These are phyloP conservation scores for Melipona quadrifasciata DNA, from an alignment of 1,140 invertebrate species.

Conservation along the genomic window DNA sequence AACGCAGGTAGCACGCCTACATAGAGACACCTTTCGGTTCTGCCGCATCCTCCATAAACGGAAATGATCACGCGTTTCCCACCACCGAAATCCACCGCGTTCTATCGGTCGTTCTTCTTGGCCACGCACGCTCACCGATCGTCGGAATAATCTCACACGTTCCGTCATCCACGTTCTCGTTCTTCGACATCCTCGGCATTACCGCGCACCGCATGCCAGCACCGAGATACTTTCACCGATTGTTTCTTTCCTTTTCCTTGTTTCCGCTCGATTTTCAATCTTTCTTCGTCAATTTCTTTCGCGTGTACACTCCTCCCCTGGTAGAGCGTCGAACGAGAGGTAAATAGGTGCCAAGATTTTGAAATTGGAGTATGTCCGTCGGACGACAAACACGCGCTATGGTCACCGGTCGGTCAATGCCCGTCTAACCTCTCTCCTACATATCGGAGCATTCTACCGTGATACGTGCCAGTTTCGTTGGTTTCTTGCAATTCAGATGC, in stretches of 20 bases:
- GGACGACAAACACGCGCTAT: conserved; percentile 39
- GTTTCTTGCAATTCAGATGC: not conserved
- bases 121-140: conserved; percentile 31
- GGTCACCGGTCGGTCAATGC: conserved; percentile 65
- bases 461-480: not conserved
- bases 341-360: conserved; percentile 40
- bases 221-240: not conserved
- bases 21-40: conserved; percentile 73
- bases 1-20: conserved; percentile 78
- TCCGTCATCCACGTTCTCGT: conserved; percentile 25
- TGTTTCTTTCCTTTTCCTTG: not conserved
- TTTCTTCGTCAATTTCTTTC: not conserved
- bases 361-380: conserved; percentile 32
- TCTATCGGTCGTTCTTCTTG: conserved; percentile 23
- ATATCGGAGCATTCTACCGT: conserved; percentile 1
- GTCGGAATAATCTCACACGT: not conserved
- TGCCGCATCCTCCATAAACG: conserved; percentile 79
- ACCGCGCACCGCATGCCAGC: conserved; percentile 40
- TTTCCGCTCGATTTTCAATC: not conserved
- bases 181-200: conserved; percentile 50
- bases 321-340: not conserved
- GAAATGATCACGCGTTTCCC: conserved; percentile 48
- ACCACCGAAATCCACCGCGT: conserved; percentile 33
- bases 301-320: not conserved
- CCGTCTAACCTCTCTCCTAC: conserved; percentile 59